Evolutionary conservation across 2,888 invertebrate species (phyloP).

Genomic region (Hypercompe scribonia): DNA sequence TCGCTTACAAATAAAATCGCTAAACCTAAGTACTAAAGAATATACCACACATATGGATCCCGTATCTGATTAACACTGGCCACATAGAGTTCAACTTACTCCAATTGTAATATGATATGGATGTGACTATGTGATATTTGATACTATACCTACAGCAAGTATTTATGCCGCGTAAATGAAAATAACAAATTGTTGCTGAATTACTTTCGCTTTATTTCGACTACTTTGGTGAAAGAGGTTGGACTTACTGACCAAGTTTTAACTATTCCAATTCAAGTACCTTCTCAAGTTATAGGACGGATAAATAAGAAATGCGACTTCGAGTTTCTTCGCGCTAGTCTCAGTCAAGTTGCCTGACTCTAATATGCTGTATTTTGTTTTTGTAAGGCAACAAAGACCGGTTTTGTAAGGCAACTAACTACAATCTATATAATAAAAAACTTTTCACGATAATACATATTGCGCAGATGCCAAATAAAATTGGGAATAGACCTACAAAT

Average conservation of each 20-base stretch:
- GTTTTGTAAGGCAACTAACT: too few relatives aligned
- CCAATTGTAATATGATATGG: slow-evolving; percentile 35
- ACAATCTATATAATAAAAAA: too few relatives aligned
- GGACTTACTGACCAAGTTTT: too few relatives aligned
- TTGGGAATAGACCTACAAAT: not conserved
- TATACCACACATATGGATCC: slow-evolving; percentile 17
- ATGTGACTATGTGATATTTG: slow-evolving; percentile 28
- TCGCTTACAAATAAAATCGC: not conserved
- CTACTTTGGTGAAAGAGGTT: too few relatives aligned
- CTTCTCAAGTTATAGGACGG: too few relatives aligned
- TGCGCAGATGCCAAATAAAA: not conserved
- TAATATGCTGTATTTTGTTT: too few relatives aligned
- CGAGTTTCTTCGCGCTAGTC: too few relatives aligned
- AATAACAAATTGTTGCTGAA: not conserved
- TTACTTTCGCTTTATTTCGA: not conserved
- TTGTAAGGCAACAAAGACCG: too few relatives aligned
- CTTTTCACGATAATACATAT: too few relatives aligned
- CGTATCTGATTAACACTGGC: slow-evolving; percentile 32
- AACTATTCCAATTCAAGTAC: too few relatives aligned
- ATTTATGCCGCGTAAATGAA: not conserved
- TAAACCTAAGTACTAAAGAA: not conserved
- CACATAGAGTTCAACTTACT: slow-evolving; percentile 24
- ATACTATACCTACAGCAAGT: slow-evolving; percentile 14
- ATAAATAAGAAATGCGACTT: too few relatives aligned
- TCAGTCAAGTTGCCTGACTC: too few relatives aligned